Percentiles rank a stretch among this genome's conserved stretches.
Conservation (phyloP, 2,113 vertebrate genomes). For the Mesocricetus auratus region DNA sequence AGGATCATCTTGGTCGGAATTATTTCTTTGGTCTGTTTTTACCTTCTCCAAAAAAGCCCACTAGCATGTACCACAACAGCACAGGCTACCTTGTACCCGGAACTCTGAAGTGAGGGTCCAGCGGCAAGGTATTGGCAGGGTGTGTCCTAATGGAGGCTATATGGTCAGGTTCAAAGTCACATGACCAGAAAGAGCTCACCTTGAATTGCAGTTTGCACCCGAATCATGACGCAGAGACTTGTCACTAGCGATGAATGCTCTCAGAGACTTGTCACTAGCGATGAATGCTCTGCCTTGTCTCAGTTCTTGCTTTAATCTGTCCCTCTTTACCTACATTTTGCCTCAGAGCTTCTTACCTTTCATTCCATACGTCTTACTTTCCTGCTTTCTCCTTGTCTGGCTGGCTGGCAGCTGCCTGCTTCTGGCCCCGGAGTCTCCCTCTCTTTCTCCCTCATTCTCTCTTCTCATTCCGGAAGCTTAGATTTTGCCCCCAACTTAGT, state of each 20-base stretch:
- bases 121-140: fast-evolving
- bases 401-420: neutral
- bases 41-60: neutral
- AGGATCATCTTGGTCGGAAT: neutral
- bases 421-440: neutral
- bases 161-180: no score
- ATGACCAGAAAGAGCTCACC: neutral
- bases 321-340: neutral
- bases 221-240: neutral
- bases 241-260: neutral
- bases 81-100: neutral
- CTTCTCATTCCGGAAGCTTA: neutral
- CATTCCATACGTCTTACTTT: neutral
- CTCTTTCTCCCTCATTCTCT: neutral
- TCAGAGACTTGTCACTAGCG: no score
- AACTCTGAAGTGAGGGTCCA: neutral
- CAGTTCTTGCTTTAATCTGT: neutral
- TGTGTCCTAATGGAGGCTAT: neutral
- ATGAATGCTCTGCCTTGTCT: neutral
- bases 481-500: neutral
- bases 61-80: neutral
- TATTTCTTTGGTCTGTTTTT: neutral
- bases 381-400: neutral
- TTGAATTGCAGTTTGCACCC: neutral
- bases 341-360: neutral